Evolutionary conservation across 2,113 vertebrate species (phyloP).

Genomic region (Pseudorectes ferrugineus): DNA sequence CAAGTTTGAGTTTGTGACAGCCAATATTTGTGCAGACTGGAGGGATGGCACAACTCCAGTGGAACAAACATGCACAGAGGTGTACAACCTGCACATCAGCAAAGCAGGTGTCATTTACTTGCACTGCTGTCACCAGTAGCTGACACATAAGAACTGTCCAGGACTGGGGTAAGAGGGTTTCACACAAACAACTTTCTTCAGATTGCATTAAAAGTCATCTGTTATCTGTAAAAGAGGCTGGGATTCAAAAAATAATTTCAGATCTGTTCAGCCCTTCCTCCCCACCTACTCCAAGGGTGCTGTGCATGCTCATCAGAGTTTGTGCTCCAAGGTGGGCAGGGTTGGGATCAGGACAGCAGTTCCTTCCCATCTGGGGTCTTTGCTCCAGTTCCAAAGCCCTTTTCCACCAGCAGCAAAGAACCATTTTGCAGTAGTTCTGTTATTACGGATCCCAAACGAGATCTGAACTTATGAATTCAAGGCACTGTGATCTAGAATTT

Average conservation of each 20-base stretch:
- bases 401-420: neutral
- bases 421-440: neutral
- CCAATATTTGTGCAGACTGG: neutral
- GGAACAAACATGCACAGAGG: rapidly evolving
- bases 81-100: neutral
- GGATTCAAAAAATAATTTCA: neutral
- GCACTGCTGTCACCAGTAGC: neutral
- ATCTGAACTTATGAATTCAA: neutral
- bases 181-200: neutral
- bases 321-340: neutral
- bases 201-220: neutral
- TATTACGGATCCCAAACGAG: neutral
- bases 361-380: neutral
- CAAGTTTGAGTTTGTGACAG: neutral
- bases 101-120: neutral
- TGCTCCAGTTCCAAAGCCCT: neutral
- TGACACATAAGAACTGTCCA: neutral
- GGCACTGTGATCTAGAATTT: neutral
- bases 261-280: neutral
- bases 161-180: neutral
- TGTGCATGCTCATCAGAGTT: neutral
- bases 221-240: neutral
- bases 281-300: neutral
- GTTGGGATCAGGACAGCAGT: neutral
- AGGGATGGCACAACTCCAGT: neutral